These are phyloP conservation scores for Rhabdomys dilectus DNA, from an alignment of 2,113 vertebrate genomes.

Conservation along the genomic window DNA sequence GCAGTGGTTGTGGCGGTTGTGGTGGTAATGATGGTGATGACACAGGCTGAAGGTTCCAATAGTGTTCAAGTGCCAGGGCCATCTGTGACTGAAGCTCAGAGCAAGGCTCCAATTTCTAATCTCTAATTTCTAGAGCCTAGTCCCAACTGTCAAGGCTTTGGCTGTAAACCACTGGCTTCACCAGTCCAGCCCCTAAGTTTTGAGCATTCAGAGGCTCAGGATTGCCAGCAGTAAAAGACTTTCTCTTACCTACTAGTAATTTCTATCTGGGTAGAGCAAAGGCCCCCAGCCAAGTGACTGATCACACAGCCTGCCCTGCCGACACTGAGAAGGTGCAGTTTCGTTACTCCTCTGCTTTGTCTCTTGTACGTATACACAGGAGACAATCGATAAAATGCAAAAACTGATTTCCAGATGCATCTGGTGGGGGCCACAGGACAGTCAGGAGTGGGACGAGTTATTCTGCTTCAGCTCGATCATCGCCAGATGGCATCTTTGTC, in stretches of 20 bases:
- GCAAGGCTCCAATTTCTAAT: background rate
- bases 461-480: conserved; percentile 18
- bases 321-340: background rate
- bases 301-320: background rate
- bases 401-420: conserved; percentile 29
- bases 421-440: background rate
- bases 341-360: conserved; percentile 36
- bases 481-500: background rate
- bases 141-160: background rate
- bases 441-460: background rate
- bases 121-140: background rate
- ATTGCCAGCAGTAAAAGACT: background rate
- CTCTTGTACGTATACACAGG: background rate
- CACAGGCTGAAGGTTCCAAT: background rate
- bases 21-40: background rate
- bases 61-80: background rate
- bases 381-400: background rate
- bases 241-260: background rate
- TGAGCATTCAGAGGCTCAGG: too few relatives aligned
- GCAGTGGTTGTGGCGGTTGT: background rate
- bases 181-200: background rate
- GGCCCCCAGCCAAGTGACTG: background rate
- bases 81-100: background rate
- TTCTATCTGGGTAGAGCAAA: background rate
- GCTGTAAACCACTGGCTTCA: background rate